Evolutionary conservation across 2,888 invertebrate genomes (phyloP).

Genomic region (Cantharis rustica): DNA sequence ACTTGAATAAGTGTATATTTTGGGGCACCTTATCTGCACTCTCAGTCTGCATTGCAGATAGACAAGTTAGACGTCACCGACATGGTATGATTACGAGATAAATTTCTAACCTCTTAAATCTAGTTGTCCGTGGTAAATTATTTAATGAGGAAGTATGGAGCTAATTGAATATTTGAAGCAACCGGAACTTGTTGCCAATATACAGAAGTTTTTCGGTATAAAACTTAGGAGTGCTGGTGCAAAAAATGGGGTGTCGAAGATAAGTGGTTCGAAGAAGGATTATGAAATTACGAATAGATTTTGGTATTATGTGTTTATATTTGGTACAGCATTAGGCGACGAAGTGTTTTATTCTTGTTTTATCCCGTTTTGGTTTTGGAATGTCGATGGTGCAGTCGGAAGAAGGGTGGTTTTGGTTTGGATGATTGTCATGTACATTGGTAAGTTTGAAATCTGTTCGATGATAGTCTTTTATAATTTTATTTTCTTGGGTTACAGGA

Average conservation of each 20-base stretch:
- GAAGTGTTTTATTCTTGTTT: slow-evolving; percentile 90
- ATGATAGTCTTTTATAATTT: background rate
- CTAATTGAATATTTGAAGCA: slow-evolving; percentile 73
- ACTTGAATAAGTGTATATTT: background rate
- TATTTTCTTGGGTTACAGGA: slow-evolving; percentile 59
- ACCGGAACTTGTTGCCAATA: slow-evolving; percentile 74
- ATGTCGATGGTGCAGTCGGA: slow-evolving; percentile 85
- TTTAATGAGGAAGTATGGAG: slow-evolving; percentile 32
- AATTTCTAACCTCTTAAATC: slow-evolving; percentile 7
- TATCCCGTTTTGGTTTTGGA: slow-evolving; percentile 95
- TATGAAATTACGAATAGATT: slow-evolving; percentile 71
- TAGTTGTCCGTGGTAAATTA: background rate
- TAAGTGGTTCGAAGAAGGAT: slow-evolving; percentile 46
- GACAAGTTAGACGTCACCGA: background rate
- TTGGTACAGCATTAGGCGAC: slow-evolving; percentile 88
- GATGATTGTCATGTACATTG: slow-evolving; percentile 84
- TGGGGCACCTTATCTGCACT: background rate
- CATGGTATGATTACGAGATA: background rate
- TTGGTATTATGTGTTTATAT: slow-evolving; percentile 83
- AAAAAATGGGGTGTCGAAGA: slow-evolving; percentile 51
- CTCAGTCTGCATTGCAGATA: background rate
- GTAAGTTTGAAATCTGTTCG: slow-evolving; percentile 54
- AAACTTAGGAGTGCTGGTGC: slow-evolving; percentile 37
- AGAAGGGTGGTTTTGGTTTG: slow-evolving; percentile 81
- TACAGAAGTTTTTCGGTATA: slow-evolving; percentile 82